These are phyloP conservation scores for Cladopsammia gracilis DNA, from an alignment of 64 coral and sea anemone genomes.

Conservation along the genomic window DNA sequence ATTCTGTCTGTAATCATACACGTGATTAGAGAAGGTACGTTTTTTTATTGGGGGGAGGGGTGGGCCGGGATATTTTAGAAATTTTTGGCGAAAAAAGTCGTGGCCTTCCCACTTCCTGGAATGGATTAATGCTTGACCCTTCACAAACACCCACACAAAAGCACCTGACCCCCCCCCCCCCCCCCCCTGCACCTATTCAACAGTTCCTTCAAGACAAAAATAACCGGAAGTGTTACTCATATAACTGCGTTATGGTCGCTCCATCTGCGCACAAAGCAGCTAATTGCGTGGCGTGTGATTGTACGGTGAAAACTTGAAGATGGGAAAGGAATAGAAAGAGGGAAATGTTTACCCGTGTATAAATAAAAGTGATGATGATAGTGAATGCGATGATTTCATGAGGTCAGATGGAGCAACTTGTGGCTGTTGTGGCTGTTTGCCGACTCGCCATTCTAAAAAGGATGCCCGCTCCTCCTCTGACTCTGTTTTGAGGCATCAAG, in stretches of 20 bases:
- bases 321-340: constrained; percentile 47
- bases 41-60: neutral
- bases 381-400: neutral
- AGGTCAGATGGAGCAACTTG: constrained; percentile 43
- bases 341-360: no score
- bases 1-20: no score
- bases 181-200: neutral
- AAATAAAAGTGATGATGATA: no score
- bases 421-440: constrained; percentile 41
- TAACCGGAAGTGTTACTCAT: constrained; percentile 19
- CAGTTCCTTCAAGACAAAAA: constrained; percentile 14
- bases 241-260: neutral
- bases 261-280: neutral
- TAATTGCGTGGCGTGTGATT: constrained; percentile 40
- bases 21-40: no score
- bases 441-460: constrained; percentile 31
- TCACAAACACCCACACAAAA: constrained; percentile 34
- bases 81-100: constrained; percentile 32
- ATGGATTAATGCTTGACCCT: constrained; percentile 19
- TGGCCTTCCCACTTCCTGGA: constrained; percentile 48
- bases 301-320: constrained; percentile 25
- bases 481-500: neutral
- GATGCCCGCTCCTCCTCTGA: constrained; percentile 39
- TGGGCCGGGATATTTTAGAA: constrained; percentile 12
- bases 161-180: neutral